A percentile compares a stretch with the other conserved stretches of the same genome.
These are phyloP conservation scores for Oceanodroma tethys DNA, from an alignment of 2,113 vertebrate species.

Conservation along the genomic window DNA sequence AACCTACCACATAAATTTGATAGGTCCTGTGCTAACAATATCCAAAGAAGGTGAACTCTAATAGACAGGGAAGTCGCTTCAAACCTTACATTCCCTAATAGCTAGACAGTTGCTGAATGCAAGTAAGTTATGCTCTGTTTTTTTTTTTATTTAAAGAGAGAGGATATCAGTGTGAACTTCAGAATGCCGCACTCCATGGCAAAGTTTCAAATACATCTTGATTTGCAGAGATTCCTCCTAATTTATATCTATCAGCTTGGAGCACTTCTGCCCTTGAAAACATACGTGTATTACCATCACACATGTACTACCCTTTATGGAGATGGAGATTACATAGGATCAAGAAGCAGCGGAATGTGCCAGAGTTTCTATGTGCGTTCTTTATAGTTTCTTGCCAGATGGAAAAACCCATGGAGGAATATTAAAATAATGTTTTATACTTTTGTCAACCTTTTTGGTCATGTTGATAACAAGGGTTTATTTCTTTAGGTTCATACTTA, in stretches of 20 bases:
- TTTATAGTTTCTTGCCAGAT: background rate
- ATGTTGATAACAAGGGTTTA: background rate
- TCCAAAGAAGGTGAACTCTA: background rate
- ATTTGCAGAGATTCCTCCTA: background rate
- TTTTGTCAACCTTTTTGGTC: background rate
- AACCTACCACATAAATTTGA: background rate
- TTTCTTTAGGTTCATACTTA: background rate
- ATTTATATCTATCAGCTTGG: background rate
- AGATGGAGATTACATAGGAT: background rate
- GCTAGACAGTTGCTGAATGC: background rate
- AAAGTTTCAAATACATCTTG: background rate
- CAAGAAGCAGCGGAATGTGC: background rate
- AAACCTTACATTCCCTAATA: background rate
- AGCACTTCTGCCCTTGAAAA: background rate
- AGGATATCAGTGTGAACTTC: background rate
- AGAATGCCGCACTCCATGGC: background rate
- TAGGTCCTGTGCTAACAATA: background rate
- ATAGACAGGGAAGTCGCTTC: background rate
- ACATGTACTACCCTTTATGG: background rate
- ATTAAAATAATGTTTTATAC: background rate
- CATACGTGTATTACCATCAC: background rate
- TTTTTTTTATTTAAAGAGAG: background rate
- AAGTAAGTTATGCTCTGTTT: background rate
- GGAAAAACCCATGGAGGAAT: background rate
- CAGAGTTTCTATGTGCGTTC: background rate